phyloP scores from a whole-genome alignment of 1,140 invertebrate genomes.

The Cotesia chilonis region DNA sequence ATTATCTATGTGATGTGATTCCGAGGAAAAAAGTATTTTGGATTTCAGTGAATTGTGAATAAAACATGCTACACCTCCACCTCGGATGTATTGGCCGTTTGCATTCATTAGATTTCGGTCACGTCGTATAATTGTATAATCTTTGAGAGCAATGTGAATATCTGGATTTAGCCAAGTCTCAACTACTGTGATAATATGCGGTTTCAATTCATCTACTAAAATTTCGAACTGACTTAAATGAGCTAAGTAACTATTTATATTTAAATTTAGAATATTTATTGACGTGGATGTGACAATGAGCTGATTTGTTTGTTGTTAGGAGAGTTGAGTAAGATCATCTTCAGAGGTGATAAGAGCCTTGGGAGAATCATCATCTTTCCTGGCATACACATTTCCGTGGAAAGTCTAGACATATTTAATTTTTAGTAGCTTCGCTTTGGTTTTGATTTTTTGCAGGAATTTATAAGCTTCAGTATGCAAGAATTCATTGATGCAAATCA shows the following conservation, averaged over 20 bases:
- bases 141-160: neutral
- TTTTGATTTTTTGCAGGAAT: no score
- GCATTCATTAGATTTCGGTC: neutral
- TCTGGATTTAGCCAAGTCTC: constrained; percentile 27
- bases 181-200: constrained; percentile 3
- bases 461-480: no score
- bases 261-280: neutral
- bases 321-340: no score
- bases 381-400: no score
- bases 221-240: neutral
- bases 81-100: neutral
- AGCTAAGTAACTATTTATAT: neutral
- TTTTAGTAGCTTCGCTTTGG: no score
- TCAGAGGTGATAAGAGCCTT: no score
- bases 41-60: constrained; percentile 27
- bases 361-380: no score
- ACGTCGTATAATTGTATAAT: constrained; percentile 16
- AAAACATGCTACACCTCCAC: constrained; percentile 22
- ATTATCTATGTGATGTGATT: neutral
- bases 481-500: no score
- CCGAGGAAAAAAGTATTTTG: neutral
- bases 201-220: neutral
- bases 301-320: neutral
- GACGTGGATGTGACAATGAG: neutral
- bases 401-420: no score